Percentiles rank a stretch among this genome's conserved stretches.
Evolutionary conservation across 2,888 invertebrate genomes (phyloP).

Genomic region (Antheraea yamamai): DNA sequence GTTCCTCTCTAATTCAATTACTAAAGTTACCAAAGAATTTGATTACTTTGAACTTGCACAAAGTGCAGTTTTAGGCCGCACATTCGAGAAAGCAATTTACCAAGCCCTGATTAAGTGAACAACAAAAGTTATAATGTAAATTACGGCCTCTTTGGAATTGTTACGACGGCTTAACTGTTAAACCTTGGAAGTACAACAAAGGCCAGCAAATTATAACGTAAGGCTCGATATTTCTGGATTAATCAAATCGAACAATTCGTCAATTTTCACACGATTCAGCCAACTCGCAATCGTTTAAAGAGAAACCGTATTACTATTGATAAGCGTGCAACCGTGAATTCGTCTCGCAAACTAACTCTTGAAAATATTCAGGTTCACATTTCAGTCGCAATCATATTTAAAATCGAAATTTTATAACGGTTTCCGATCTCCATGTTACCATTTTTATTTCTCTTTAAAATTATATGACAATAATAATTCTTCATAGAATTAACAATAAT

Average conservation of each 20-base stretch:
- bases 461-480: no score
- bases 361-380: constrained; percentile 1
- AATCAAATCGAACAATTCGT: not conserved
- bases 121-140: not conserved
- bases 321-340: constrained; percentile 2
- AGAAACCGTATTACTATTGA: constrained; percentile 16
- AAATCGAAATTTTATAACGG: constrained; percentile 1
- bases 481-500: not conserved
- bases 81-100: not conserved
- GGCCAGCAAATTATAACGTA: not conserved
- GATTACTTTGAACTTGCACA: not conserved
- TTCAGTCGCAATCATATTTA: constrained; percentile 3
- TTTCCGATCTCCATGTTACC: not conserved
- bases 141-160: not conserved
- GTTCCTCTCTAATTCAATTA: not conserved
- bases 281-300: constrained; percentile 10
- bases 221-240: not conserved
- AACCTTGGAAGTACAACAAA: not conserved
- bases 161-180: not conserved
- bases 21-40: not conserved
- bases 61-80: not conserved
- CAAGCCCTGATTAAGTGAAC: not conserved
- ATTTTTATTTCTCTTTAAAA: not conserved
- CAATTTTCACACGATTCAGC: constrained; percentile 1
- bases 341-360: constrained; percentile 12